Evolutionary conservation across 2,113 vertebrate genomes (phyloP).

Genomic region (Phocoena phocoena): DNA sequence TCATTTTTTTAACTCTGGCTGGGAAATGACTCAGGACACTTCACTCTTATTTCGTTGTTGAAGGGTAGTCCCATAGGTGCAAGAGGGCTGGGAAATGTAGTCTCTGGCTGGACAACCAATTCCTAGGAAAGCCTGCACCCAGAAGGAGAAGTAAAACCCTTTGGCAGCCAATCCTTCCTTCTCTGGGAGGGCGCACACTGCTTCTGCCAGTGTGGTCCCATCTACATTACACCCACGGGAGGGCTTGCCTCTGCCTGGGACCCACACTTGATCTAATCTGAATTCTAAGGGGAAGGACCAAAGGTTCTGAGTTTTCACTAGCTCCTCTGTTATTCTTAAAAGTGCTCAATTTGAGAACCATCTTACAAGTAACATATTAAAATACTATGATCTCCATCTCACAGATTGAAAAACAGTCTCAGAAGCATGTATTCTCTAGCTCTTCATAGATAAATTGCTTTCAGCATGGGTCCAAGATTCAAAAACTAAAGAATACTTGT

Average conservation of each 20-base stretch:
- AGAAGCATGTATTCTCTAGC: background rate
- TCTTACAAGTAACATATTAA: background rate
- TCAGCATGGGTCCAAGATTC: background rate
- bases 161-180: background rate
- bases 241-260: fast-evolving
- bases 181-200: background rate
- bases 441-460: background rate
- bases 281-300: background rate
- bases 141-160: background rate
- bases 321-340: background rate
- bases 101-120: background rate
- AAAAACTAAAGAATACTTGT: background rate
- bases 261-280: background rate
- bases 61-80: background rate
- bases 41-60: background rate
- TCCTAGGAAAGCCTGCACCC: background rate
- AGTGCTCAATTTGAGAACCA: background rate
- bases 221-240: background rate
- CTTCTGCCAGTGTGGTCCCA: background rate
- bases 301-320: background rate
- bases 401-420: background rate
- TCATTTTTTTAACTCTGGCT: background rate
- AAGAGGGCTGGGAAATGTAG: background rate
- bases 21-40: background rate
- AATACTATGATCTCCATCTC: background rate